Conservation (phyloP, 2,888 invertebrate species). For the Synanthedon vespiformis region DNA sequence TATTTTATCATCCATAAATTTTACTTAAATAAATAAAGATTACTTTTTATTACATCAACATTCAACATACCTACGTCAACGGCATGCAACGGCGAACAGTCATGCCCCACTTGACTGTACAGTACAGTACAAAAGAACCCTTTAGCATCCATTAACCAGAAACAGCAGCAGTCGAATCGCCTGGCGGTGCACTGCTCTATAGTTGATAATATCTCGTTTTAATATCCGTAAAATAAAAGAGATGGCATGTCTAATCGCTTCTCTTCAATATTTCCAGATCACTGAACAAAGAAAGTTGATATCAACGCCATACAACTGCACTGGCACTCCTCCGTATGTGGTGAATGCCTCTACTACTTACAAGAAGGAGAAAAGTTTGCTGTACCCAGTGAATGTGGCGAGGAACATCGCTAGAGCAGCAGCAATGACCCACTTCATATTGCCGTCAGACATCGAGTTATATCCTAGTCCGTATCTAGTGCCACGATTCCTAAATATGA, state of each 20-base stretch:
- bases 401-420: conserved; percentile 89
- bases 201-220: background rate
- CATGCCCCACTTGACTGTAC: no score
- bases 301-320: conserved; percentile 77
- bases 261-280: conserved; percentile 61
- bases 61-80: no score
- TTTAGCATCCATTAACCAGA: no score
- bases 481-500: conserved; percentile 86
- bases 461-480: conserved; percentile 89
- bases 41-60: no score
- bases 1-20: no score
- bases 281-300: conserved; percentile 75
- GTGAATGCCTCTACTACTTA: conserved; percentile 76
- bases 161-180: no score
- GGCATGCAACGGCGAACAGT: no score
- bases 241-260: conserved; percentile 1
- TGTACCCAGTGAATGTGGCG: conserved; percentile 92
- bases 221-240: background rate
- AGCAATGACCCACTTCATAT: conserved; percentile 83
- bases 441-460: conserved; percentile 90
- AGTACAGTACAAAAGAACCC: no score
- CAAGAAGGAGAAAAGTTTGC: conserved; percentile 81
- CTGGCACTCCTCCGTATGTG: conserved; percentile 76
- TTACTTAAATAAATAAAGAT: no score
- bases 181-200: no score